A percentile compares a stretch with the other conserved stretches of the same genome.
phyloP scores from a whole-genome alignment of 2,888 invertebrate species.

The Ernsta delagoae region DNA sequence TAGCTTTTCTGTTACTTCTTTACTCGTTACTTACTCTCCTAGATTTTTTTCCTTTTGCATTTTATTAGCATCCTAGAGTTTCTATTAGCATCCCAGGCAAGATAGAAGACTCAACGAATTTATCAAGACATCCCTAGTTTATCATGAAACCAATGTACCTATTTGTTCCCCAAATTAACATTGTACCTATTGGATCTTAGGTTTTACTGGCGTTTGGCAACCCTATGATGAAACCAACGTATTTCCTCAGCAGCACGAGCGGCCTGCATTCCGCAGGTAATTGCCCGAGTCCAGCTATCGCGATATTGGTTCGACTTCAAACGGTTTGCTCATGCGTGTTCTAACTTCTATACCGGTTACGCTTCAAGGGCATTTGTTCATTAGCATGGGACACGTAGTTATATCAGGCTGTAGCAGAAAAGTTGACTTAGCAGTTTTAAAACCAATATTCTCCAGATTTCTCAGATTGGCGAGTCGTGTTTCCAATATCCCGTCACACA shows the following conservation, averaged over 20 bases:
- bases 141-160: no score
- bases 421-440: not conserved
- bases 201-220: not conserved
- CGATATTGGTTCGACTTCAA: slow-evolving; percentile 10
- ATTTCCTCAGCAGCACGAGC: slow-evolving; percentile 34
- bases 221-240: slow-evolving; percentile 25
- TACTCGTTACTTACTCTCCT: no score
- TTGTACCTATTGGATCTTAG: not conserved
- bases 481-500: no score
- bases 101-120: no score
- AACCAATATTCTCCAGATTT: no score
- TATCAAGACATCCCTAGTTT: no score
- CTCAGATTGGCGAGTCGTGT: no score
- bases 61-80: no score
- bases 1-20: no score
- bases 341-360: slow-evolving; percentile 22
- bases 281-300: slow-evolving; percentile 20
- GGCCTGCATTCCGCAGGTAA: slow-evolving; percentile 40
- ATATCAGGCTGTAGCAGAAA: not conserved
- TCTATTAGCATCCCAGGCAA: no score
- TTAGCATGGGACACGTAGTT: not conserved
- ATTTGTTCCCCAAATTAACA: no score
- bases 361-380: slow-evolving; percentile 27
- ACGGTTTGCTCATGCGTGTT: slow-evolving; percentile 29
- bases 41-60: no score